A percentile compares a stretch with the other conserved stretches of the same genome.
Conservation (phyloP, 2,113 vertebrate species). For the Solea solea region DNA sequence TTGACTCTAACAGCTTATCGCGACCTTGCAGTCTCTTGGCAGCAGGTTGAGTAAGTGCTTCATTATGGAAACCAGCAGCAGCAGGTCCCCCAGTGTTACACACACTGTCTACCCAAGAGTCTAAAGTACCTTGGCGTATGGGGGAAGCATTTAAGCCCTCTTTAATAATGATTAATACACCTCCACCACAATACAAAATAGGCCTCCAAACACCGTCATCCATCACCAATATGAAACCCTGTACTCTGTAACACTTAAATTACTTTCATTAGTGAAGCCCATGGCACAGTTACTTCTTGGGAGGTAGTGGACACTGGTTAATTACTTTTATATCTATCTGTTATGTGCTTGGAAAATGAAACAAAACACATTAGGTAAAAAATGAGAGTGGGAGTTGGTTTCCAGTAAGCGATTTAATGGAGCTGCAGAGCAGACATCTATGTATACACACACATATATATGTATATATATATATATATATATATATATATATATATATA, state of each 20-base stretch:
- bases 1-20: slow-evolving; percentile 40
- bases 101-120: slow-evolving; percentile 61
- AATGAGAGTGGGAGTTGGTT: slow-evolving; percentile 35
- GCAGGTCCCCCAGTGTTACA: slow-evolving; percentile 50
- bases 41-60: slow-evolving; percentile 68
- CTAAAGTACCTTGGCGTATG: slow-evolving; percentile 65
- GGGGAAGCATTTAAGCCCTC: slow-evolving; percentile 65
- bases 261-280: slow-evolving; percentile 62
- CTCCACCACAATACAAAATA: slow-evolving; percentile 58
- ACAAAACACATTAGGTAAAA: slow-evolving; percentile 54
- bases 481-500: too few relatives aligned
- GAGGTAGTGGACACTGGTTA: slow-evolving; percentile 26
- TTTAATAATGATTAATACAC: slow-evolving; percentile 77
- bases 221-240: slow-evolving; percentile 68
- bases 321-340: slow-evolving; percentile 60
- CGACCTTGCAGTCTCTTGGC: slow-evolving; percentile 63
- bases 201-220: slow-evolving; percentile 53
- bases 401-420: slow-evolving; percentile 10
- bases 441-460: too few relatives aligned
- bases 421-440: slow-evolving; percentile 2
- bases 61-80: slow-evolving; percentile 61
- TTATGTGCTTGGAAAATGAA: slow-evolving; percentile 57
- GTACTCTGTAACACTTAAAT: slow-evolving; percentile 60
- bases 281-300: slow-evolving; percentile 34
- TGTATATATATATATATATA: too few relatives aligned